These are phyloP conservation scores for Phoronis australis DNA, from an alignment of 2,888 invertebrate species.

Conservation along the genomic window DNA sequence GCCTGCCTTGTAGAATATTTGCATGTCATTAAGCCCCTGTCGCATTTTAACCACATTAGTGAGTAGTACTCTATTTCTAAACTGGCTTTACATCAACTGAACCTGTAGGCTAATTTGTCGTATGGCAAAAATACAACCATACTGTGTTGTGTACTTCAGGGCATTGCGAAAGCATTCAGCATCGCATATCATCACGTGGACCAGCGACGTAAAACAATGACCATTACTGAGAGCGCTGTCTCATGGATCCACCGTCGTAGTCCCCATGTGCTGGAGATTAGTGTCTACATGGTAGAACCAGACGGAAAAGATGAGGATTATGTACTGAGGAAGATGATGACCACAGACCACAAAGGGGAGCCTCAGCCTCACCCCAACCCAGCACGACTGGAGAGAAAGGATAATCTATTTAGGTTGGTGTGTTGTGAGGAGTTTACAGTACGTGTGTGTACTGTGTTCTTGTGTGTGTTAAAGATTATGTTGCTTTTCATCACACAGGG, in stretches of 20 bases:
- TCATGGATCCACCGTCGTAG: slow-evolving; percentile 48
- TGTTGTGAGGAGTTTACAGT: too few relatives aligned
- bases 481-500: too few relatives aligned
- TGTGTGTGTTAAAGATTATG: too few relatives aligned
- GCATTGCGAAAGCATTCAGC: slow-evolving; percentile 50
- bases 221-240: slow-evolving; percentile 48
- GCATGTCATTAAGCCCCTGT: too few relatives aligned
- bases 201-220: slow-evolving; percentile 41
- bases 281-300: slow-evolving; percentile 48
- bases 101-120: too few relatives aligned
- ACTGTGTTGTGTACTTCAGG: slow-evolving; percentile 23
- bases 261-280: slow-evolving; percentile 39
- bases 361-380: slow-evolving; percentile 31
- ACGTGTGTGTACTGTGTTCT: too few relatives aligned
- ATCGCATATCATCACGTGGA: slow-evolving; percentile 50
- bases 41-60: too few relatives aligned
- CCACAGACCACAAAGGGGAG: slow-evolving; percentile 35
- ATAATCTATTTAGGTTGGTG: slow-evolving; percentile 52
- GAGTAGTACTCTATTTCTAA: too few relatives aligned
- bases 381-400: slow-evolving; percentile 43
- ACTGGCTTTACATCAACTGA: too few relatives aligned
- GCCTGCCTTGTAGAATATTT: too few relatives aligned
- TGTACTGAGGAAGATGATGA: slow-evolving; percentile 46
- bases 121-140: too few relatives aligned
- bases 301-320: slow-evolving; percentile 33